Base-by-base conservation (phyloP, 2,888 invertebrate genomes). In the Axea sp. region DNA sequence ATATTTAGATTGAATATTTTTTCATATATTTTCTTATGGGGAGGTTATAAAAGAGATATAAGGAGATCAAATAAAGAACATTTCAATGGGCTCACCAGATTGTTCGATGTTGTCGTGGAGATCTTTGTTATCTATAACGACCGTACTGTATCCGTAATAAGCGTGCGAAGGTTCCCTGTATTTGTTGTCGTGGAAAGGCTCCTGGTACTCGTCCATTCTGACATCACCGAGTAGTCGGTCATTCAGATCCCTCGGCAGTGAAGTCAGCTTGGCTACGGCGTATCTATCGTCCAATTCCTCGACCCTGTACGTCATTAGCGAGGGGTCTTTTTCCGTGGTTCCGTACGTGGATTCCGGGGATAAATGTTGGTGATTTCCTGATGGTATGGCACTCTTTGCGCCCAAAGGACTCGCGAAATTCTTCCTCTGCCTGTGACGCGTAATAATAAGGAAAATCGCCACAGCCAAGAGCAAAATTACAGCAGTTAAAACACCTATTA, bases 221-320 rank as follows among this genome's bases (percentile, higher is more conserved):
- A 87, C 87, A 49, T 87, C 87, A 6, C 86, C 86, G 9, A 87
- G 81, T 55, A 87, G 80, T 72, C 87, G 86, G 79, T 87, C 87
- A 75, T 87, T 87, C 30, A 87, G 82, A 74, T 87, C 87, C 24
- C 87, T 78, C 2, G 87, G 87, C 39, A 87, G 64, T 2, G 87
- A 87, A 19, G 87, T 86, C 41, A 87, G 76, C 57, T 87, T 87
- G 6, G 86, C 83, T 1, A 86, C 87, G 1, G 85, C 84, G 74
- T 87, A 87, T 43, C 87, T 79, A 75, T 90, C 92, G 76, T 93
- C 93, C 14, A 91, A 88, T 77, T 90, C 90, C 51, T 90, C 90
- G 35, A 90, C 90, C 28, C 90, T 89, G 79, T 91, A 91, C 7
- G 90, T 86, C 82, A 89, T 88, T 43, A 89, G 84, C 74, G 83